Evolutionary conservation across 1,140 invertebrate species (phyloP).

Genomic region (Zaprionus africanus): DNA sequence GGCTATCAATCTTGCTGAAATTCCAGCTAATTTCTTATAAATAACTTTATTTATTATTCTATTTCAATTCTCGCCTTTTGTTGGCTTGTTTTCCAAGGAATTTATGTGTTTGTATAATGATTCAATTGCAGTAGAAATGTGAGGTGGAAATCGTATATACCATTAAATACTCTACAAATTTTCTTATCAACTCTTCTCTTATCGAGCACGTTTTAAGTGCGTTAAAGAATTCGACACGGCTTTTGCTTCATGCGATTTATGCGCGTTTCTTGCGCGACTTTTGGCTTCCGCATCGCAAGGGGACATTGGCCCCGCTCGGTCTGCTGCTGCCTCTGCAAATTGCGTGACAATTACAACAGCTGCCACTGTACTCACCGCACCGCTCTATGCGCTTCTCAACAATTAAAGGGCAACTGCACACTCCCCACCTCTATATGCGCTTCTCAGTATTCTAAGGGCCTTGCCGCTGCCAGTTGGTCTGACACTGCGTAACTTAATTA

Average conservation of each 20-base stretch:
- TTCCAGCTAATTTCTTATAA: conserved; percentile 9
- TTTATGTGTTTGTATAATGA: not conserved
- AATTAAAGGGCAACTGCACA: not conserved
- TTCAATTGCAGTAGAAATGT: too few relatives aligned
- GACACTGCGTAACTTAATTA: conserved; percentile 70
- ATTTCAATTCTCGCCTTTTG: not conserved
- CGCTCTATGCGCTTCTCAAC: conserved; percentile 34
- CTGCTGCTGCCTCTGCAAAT: conserved; percentile 21
- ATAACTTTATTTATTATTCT: conserved; percentile 1
- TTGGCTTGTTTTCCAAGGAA: not conserved
- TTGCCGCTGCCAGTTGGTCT: conserved; percentile 29
- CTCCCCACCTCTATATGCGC: conserved; percentile 15
- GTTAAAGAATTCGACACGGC: conserved; percentile 12
- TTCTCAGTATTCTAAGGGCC: not conserved
- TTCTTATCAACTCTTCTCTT: not conserved
- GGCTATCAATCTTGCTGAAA: not conserved
- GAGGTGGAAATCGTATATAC: too few relatives aligned
- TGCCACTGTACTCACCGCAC: not conserved
- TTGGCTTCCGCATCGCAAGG: conserved; percentile 63
- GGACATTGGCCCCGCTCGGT: conserved; percentile 48
- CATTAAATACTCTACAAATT: too few relatives aligned
- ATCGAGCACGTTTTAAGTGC: conserved; percentile 22
- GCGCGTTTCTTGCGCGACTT: conserved; percentile 12
- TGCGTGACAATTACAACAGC: conserved; percentile 59
- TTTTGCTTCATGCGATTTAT: not conserved